Evolutionary conservation across 2,797 vertebrate genomes (phyloP).

Genomic region (Sylvia borin): DNA sequence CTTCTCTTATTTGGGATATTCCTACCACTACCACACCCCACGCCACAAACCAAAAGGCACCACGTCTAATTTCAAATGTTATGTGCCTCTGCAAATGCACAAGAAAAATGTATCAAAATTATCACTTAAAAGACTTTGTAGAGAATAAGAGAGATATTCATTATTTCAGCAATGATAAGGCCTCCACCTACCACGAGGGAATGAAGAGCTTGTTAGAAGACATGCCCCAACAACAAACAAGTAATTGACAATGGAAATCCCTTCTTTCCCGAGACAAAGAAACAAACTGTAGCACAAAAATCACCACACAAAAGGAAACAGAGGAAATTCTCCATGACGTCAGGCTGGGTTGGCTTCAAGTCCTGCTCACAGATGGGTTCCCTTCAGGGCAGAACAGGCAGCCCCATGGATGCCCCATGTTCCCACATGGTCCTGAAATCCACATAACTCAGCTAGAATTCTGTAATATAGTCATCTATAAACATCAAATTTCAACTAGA

Average conservation of each 20-base stretch:
- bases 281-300: background rate
- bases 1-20: background rate
- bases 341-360: background rate
- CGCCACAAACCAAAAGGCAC: background rate
- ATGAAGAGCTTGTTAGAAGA: background rate
- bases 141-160: background rate
- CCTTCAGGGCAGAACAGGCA: background rate
- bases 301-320: background rate
- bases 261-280: background rate
- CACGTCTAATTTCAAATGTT: background rate
- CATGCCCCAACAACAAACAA: background rate
- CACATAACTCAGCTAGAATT: background rate
- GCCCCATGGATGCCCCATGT: fast-evolving
- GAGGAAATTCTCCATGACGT: background rate
- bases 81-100: background rate
- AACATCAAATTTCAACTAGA: background rate
- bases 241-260: background rate
- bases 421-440: background rate
- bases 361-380: background rate
- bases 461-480: fast-evolving
- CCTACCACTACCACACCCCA: background rate
- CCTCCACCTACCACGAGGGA: background rate
- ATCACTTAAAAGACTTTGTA: background rate
- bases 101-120: background rate
- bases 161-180: background rate